Evolutionary conservation across 2,797 vertebrate species (phyloP).

Genomic region (Buceros bicornis): DNA sequence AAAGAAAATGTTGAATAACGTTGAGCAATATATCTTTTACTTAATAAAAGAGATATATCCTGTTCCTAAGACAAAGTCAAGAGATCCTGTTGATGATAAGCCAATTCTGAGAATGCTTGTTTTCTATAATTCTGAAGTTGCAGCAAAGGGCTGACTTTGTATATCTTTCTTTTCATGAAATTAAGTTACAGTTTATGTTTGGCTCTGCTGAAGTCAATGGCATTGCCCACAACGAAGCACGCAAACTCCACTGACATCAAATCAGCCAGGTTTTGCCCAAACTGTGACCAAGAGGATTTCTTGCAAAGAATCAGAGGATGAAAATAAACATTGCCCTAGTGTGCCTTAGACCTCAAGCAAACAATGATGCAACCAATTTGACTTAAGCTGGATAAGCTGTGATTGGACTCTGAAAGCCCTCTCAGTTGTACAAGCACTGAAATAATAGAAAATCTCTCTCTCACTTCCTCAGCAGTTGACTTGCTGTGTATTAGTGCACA

Average conservation of each 20-base stretch:
- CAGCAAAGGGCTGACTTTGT: neutral
- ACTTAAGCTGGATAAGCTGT: neutral
- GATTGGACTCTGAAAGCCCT: neutral
- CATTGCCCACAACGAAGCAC: neutral
- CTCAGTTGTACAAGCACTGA: neutral
- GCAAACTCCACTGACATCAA: neutral
- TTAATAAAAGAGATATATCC: neutral
- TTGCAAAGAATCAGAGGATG: neutral
- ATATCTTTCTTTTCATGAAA: neutral
- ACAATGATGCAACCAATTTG: neutral
- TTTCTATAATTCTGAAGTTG: neutral
- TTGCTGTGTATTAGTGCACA: fast-evolving
- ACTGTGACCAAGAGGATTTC: fast-evolving
- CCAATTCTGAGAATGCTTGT: neutral
- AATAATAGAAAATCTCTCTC: neutral
- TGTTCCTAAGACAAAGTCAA: neutral
- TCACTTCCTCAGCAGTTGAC: neutral
- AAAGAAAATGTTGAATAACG: neutral
- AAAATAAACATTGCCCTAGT: neutral
- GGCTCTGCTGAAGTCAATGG: neutral
- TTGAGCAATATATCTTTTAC: neutral
- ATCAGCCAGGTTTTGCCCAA: neutral
- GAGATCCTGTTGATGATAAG: neutral
- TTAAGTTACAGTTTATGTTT: neutral
- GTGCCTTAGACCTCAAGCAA: neutral